Base-by-base conservation (phyloP, 2,113 vertebrate genomes). In the Dunckerocampus dactyliophorus region DNA sequence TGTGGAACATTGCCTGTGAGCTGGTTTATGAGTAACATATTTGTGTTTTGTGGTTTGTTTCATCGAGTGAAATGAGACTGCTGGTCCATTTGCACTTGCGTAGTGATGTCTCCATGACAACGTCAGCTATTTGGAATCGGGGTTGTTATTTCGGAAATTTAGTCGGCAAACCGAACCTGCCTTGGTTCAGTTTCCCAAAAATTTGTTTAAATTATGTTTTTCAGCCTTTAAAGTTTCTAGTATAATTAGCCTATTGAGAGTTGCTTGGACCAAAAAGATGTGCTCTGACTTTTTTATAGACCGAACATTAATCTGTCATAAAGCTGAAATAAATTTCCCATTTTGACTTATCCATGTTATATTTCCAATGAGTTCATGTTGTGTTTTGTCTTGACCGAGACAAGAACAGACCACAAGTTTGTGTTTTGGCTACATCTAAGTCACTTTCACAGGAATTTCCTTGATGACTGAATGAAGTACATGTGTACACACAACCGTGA, bases 371-470 rank as follows among this genome's bases (percentile, higher is more conserved):
- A 39, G 34, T 22, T 53, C 31, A 19, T 57, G 16, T 64, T 48
- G 16, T 28, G 37, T 73, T 59, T 53, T 28, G 59, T 59, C 53
- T 63, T 22, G 49, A 54, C 22, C 9, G n/a, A 53, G 53, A 62
- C 58, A 63, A 77, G 72, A 65, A 37, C 60, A 62, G 54, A 69
- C 49, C 20, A 63, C 22, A 17, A 47, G 47, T 60, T 71, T 62
- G 65, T 48, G 19, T 81, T 80, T 83, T 67, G 63, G 64, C 67
- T 72, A 21, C 37, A 15, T 56, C n/a, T 75, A 59, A 75, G 67
- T 84, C 74, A 76, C 68, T 80, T 80, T 80, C 54, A 31, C 61
- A 82, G 75, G 77, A 84, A 85, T 81, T 82, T 81, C 77, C 76
- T 78, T 79, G 85, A 56, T 2, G 54, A 21, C 12, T 21, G 63